Base-by-base conservation (phyloP, 2,113 vertebrate genomes). In the Corvus cornix region DNA sequence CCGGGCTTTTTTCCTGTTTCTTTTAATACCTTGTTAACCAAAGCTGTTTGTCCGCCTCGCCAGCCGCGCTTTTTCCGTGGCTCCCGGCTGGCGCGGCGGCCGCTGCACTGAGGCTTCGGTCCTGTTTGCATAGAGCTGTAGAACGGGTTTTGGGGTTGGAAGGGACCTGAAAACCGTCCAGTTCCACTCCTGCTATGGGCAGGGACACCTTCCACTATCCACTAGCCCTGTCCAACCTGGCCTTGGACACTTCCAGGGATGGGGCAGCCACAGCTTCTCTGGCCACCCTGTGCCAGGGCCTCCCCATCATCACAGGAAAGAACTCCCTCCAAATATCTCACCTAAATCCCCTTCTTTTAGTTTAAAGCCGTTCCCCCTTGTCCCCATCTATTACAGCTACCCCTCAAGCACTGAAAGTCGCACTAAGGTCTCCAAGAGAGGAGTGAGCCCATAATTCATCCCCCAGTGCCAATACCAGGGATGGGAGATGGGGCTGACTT, bases 21-120 rank as follows among this genome's bases (percentile, higher is more conserved):
- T 58, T 6, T 3, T 11, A 8, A 2, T 15, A 1, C 2, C 1
- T 5, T 17, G 0, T 23, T 11, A 10, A 6, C 8, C 30, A 0
- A 15, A 64, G 44, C 11, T 52, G 16, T n/a, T 64, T 18, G 33
- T 31, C 2, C 52, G 37, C 28, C 31, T 35, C n/a, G 56, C 49
- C 8, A 1, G 44, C 28, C 9, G 37, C 27, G 20, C 28, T 37
- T 30, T 56, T 21, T 3, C 23, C 23, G 16, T 15, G 31, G 35
- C 19, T 51, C 19, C 26, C 0, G 72, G 44, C 73, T 30, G 64
- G 44, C 44, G 68, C 27, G 44, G 31, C 18, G 31, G 68, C 16
- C 23, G 60, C 39, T 53, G n/a, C 30, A 0, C 15, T 7, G 48
- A 7, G 48, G 30, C 7, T 53, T 8, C 21, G 24, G 17, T 53